Percentiles rank a stretch among this genome's conserved stretches.
phyloP scores from a whole-genome alignment of 64 coral and sea anemone genomes.

The Montipora cactus region DNA sequence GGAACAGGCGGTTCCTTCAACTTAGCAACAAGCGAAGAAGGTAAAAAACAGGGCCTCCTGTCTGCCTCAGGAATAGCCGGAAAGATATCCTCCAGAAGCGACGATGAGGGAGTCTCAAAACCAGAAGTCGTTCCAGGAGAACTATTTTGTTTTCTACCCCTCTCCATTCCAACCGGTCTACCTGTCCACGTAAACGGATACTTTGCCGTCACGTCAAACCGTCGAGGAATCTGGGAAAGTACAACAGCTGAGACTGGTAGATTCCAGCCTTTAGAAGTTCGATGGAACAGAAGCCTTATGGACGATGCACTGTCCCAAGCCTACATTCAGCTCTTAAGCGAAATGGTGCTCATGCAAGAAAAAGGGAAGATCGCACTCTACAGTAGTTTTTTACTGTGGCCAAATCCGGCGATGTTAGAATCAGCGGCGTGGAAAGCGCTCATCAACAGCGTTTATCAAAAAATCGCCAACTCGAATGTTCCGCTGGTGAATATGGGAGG shows the following conservation, averaged over 20 bases:
- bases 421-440: constrained; percentile 69
- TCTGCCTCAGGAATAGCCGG: constrained; percentile 63
- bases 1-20: constrained; percentile 61
- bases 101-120: background rate
- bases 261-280: constrained; percentile 71
- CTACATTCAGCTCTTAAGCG: constrained; percentile 75
- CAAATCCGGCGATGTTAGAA: constrained; percentile 31
- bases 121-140: constrained; percentile 48
- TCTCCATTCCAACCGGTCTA: constrained; percentile 85
- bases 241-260: constrained; percentile 35
- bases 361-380: constrained; percentile 23
- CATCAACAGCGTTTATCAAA: constrained; percentile 55
- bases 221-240: constrained; percentile 84
- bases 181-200: constrained; percentile 93
- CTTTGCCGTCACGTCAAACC: constrained; percentile 93
- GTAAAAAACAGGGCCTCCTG: constrained; percentile 62
- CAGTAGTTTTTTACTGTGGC: constrained; percentile 57
- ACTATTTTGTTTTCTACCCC: constrained; percentile 86
- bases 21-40: constrained; percentile 64
- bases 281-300: constrained; percentile 86
- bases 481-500: constrained; percentile 46
- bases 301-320: constrained; percentile 77
- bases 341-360: constrained; percentile 54
- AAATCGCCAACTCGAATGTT: constrained; percentile 34
- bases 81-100: background rate